These are phyloP conservation scores for Hippoglossus stenolepis DNA, from an alignment of 2,113 vertebrate species.

Conservation along the genomic window DNA sequence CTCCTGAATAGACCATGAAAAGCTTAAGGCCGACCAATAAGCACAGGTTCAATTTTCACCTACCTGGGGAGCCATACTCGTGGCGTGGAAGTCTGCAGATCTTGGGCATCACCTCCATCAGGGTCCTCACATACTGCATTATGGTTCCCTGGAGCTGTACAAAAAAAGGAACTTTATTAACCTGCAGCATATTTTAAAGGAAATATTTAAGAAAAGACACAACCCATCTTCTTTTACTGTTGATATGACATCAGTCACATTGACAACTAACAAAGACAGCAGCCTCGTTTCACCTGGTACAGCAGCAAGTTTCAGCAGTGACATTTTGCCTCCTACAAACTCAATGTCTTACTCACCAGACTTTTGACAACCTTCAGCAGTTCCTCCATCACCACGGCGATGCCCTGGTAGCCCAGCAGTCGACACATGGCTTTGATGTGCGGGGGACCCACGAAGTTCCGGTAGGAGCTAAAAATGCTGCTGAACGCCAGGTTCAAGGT, in stretches of 20 bases:
- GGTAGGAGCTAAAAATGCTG: constrained; percentile 95
- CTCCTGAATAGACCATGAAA: not conserved
- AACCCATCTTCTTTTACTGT: not conserved
- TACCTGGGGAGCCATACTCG: constrained; percentile 94
- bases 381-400: constrained; percentile 98
- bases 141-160: constrained; percentile 95
- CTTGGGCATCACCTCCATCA: constrained; percentile 99
- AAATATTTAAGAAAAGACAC: not conserved
- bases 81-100: constrained; percentile 97
- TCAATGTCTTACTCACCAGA: constrained; percentile 83
- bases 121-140: constrained; percentile 97
- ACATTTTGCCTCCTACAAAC: not conserved
- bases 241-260: not conserved
- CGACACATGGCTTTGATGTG: constrained; percentile 99
- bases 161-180: not conserved
- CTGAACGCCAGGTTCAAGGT: constrained; percentile 98
- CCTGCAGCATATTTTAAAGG: not conserved
- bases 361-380: constrained; percentile 99
- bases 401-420: constrained; percentile 97
- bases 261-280: not conserved
- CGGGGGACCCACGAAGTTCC: constrained; percentile 97
- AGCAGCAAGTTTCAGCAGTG: not conserved
- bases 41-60: constrained; percentile 59
- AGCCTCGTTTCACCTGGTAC: not conserved
- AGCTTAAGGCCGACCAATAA: not conserved